Base-by-base conservation (phyloP, 2,888 invertebrate species). In the Tryphoninae sp. region DNA sequence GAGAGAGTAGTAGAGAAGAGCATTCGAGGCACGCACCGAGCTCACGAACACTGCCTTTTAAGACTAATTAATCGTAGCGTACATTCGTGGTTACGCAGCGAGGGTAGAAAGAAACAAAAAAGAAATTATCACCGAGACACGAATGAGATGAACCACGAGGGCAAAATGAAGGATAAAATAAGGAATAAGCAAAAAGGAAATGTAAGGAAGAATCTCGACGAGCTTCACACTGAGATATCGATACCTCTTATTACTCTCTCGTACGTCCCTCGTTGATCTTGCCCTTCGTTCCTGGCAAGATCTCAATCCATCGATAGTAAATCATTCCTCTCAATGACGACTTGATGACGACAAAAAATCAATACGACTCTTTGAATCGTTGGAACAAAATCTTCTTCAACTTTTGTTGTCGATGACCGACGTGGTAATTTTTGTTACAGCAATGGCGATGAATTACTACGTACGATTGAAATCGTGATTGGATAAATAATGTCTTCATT, bases 31-130 rank as follows among this genome's bases (percentile, higher is more conserved):
- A 58, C 49, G 68, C 68, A 62, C 69, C 53, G 69, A 40, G 69
- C 42, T 45, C 53, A 22, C 33, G 62, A 77, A 45, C 69, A 42
- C 51, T 69, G 51, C 61, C 16, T 69, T 53, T 68, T 62, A 42
- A 62, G 53, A 45, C 69, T 61, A 62, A 77, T 69, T 72, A 72
- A 72, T 61, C 49, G 65, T 22, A 49, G 45, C 49, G 72, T 49
- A 49, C 59, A 61, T 61, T 49, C 49, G 72, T 61, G 61, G 16
- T n/a, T 72, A 23, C 13, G 53, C 16, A 58, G 9, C 11, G 49
- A 13, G 45, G 33, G 33, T 33, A 33, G 33, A 33, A 33, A 33
- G 33, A 33, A 33, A 33, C 16, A 64, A 64, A 42, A 19, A 16
- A 19, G 7, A 26, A 23, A 23, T 68, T 68, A 71, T 71, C 45